phyloP scores from a whole-genome alignment of 2,888 invertebrate genomes.

The Drosophila nr. medialis region DNA sequence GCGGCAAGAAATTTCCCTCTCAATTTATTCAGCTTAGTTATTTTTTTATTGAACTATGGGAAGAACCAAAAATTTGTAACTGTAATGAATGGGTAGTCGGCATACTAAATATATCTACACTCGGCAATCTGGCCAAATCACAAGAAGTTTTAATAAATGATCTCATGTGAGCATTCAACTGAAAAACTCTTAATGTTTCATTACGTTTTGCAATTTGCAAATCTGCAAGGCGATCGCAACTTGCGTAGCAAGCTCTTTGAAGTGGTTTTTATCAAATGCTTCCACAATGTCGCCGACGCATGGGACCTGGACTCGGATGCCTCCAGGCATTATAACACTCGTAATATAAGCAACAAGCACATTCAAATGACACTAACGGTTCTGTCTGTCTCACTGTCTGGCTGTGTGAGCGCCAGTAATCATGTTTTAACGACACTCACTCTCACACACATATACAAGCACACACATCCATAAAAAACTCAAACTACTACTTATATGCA shows the following conservation, averaged over 20 bases:
- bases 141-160: slow-evolving; percentile 9
- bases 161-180: not conserved
- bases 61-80: slow-evolving; percentile 23
- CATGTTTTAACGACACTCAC: slow-evolving; percentile 75
- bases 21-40: slow-evolving; percentile 5
- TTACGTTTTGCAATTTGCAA: slow-evolving; percentile 43
- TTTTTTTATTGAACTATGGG: slow-evolving; percentile 25
- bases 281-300: slow-evolving; percentile 32
- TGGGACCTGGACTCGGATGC: slow-evolving; percentile 18
- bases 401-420: slow-evolving; percentile 70
- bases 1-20: slow-evolving; percentile 52
- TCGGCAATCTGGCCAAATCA: slow-evolving; percentile 5
- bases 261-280: slow-evolving; percentile 53
- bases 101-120: slow-evolving; percentile 7
- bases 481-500: slow-evolving; percentile 43
- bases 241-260: slow-evolving; percentile 44
- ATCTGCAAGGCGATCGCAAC: slow-evolving; percentile 34
- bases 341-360: slow-evolving; percentile 60
- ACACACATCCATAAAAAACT: slow-evolving; percentile 6
- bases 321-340: slow-evolving; percentile 52
- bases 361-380: slow-evolving; percentile 80
- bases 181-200: slow-evolving; percentile 20
- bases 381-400: slow-evolving; percentile 60
- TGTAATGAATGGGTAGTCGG: slow-evolving; percentile 10
- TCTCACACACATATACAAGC: slow-evolving; percentile 32